phyloP scores from a whole-genome alignment of 2,113 vertebrate species.

The Epinephelus lanceolatus region DNA sequence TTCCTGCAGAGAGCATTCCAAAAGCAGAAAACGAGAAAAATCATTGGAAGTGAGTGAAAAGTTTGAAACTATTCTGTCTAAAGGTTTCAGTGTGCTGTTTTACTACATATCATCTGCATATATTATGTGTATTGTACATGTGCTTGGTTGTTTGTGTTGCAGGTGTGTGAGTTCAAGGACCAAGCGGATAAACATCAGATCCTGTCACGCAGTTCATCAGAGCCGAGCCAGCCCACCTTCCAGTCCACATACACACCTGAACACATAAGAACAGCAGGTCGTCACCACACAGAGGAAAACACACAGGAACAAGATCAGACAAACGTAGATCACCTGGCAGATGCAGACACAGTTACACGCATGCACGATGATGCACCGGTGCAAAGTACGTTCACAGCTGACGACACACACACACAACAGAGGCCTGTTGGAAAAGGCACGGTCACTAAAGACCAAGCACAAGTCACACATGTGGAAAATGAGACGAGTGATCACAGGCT shows the following conservation, averaged over 20 bases:
- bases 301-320: slow-evolving; percentile 1
- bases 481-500: neutral
- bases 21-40: slow-evolving; percentile 67
- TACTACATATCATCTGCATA: neutral
- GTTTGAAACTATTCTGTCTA: neutral
- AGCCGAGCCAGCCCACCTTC: slow-evolving; percentile 14
- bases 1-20: slow-evolving; percentile 61
- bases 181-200: neutral
- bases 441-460: neutral
- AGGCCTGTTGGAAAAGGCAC: neutral
- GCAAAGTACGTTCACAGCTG: neutral
- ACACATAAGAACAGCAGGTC: neutral
- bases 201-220: slow-evolving; percentile 49
- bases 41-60: slow-evolving; percentile 65
- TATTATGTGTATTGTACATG: neutral
- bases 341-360: neutral
- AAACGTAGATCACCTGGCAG: neutral
- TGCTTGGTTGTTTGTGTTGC: slow-evolving; percentile 11
- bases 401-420: neutral
- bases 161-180: slow-evolving; percentile 24
- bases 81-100: neutral
- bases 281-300: neutral
- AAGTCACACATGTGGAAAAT: neutral
- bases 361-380: neutral
- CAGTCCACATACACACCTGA: neutral